Base-by-base conservation (phyloP, 2,113 vertebrate species). In the Elachura formosa region DNA sequence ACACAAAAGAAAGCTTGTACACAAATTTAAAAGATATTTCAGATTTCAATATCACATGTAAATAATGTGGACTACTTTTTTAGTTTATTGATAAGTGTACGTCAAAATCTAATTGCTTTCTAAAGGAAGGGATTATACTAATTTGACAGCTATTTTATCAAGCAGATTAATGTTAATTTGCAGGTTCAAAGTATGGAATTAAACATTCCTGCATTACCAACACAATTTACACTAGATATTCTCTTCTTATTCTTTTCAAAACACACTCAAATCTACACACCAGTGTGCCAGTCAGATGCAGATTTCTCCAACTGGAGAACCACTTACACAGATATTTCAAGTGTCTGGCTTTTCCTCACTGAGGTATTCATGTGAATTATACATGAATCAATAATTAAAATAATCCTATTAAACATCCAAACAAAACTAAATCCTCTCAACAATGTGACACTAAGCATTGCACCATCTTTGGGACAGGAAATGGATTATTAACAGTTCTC, bases 401-500 rank as follows among this genome's bases (percentile, higher is more conserved):
- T n/a, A n/a, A n/a, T 61, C 67, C 66, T 84, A 73, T 21, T 63
- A 69, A 83, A 74, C 31, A 80, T 22, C n/a, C 75, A 80, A 93
- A 83, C 46, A 97, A 80, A 88, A 87, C 1, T 0, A 85, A 80
- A 63, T 56, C 78, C 46, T 83, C 72, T 20, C 26, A 71, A 81
- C 20, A 48, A 41, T 12, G 29, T 62, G 90, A 71, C 82, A 69
- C 74, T 34, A 87, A 62, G 54, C 87, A 87, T 21, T 36, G 41
- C 46, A 79, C 62, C 75, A 67, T 93, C 84, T 80, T 77, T 75
- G 55, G 51, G 29, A 83, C 71, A 94, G 89, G 89, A 96, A 96
- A 93, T 52, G 55, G 52, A 74, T 64, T 77, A 90, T 64, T 46
- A 95, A 94, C 67, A 84, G 72, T 67, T 91, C 75, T 63, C 40